Percentiles rank a stretch among this genome's conserved stretches.
phyloP scores from a whole-genome alignment of 30 jellyfish, hydroid and myxozoan species.

The Aurelia sp. region DNA sequence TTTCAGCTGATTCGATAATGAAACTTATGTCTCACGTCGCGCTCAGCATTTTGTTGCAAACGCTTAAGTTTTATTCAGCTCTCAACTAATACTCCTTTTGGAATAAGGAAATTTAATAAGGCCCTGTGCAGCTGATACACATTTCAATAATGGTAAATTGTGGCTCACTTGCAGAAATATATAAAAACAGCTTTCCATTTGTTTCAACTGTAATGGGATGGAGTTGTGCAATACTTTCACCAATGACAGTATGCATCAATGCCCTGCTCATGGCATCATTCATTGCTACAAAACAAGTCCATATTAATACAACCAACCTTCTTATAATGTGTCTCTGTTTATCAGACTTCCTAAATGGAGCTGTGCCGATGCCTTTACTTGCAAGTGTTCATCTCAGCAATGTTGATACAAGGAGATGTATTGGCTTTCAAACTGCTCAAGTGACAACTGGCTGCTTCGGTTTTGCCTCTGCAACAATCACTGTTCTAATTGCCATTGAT shows the following conservation, averaged over 20 bases:
- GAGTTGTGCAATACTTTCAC: background rate
- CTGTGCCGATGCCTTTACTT: constrained; percentile 7
- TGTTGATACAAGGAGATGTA: background rate
- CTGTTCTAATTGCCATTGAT: constrained; percentile 23
- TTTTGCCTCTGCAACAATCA: background rate
- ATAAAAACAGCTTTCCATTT: too few relatives aligned
- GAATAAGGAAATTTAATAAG: too few relatives aligned
- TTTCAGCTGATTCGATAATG: too few relatives aligned
- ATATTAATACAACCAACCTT: constrained; percentile 8
- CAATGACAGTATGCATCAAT: background rate
- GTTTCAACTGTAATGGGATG: background rate
- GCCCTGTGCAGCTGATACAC: too few relatives aligned
- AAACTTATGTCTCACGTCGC: too few relatives aligned
- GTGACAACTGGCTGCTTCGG: background rate
- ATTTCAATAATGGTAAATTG: too few relatives aligned
- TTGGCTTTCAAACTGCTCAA: background rate
- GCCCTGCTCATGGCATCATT: constrained; percentile 3
- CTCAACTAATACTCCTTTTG: too few relatives aligned
- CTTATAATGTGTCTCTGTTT: constrained; percentile 11
- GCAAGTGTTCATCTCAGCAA: background rate
- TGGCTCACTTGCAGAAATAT: too few relatives aligned
- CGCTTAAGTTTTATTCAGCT: too few relatives aligned
- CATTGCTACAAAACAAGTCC: constrained; percentile 19
- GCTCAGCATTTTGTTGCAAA: too few relatives aligned
- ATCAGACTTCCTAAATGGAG: constrained; percentile 25